These are phyloP conservation scores for Ladona fulva DNA, from an alignment of 1,140 invertebrate genomes.

Conservation along the genomic window DNA sequence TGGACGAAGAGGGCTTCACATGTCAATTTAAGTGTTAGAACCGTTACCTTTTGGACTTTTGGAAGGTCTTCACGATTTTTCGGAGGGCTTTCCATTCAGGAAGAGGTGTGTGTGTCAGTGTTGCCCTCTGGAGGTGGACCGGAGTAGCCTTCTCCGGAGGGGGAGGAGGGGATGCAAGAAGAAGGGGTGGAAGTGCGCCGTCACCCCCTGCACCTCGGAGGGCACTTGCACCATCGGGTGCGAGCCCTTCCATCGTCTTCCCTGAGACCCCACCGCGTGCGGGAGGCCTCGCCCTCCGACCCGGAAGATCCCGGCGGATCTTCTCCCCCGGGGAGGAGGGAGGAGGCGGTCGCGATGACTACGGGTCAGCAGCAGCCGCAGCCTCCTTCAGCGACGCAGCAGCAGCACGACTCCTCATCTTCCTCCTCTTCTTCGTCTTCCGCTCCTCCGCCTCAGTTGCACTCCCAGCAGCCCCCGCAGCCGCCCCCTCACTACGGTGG, in stretches of 20 bases:
- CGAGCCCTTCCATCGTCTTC: background rate
- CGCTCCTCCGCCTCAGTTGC: background rate
- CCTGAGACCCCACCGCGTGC: background rate
- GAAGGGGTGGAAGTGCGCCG: background rate
- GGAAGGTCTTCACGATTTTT: no score
- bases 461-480: background rate
- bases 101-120: no score
- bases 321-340: background rate
- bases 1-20: background rate
- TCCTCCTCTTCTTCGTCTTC: background rate
- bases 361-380: background rate
- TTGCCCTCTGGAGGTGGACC: background rate
- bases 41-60: no score
- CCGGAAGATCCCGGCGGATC: background rate
- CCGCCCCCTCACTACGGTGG: background rate
- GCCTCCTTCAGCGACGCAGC: background rate
- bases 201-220: background rate
- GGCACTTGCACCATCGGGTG: background rate
- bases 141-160: background rate
- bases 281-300: background rate
- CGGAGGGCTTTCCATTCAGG: no score
- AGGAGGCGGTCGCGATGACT: background rate
- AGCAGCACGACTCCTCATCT: background rate
- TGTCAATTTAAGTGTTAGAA: no score
- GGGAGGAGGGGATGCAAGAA: background rate